phyloP scores from a whole-genome alignment of 2,797 vertebrate species.

The Pangasius mekongensis region DNA sequence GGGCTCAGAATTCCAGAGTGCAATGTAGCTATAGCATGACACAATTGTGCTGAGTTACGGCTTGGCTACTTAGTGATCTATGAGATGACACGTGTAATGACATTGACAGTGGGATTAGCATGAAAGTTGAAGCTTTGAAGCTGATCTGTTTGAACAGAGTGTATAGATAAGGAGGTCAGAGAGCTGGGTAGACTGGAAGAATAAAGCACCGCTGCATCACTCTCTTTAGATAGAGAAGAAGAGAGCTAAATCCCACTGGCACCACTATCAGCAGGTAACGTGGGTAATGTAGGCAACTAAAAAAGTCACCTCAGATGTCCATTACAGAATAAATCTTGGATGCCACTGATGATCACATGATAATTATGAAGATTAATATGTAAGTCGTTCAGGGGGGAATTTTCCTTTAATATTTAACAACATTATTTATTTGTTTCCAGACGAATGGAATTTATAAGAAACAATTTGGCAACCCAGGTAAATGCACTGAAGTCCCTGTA shows the following conservation, averaged over 20 bases:
- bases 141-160: not conserved
- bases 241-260: not conserved
- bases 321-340: not conserved
- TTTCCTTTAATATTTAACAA: not conserved
- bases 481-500: not conserved
- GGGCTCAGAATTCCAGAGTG: not conserved
- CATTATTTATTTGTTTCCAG: not conserved
- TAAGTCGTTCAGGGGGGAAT: not conserved
- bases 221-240: not conserved
- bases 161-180: not conserved
- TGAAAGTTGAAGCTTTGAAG: not conserved
- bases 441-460: not conserved
- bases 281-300: not conserved
- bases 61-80: not conserved
- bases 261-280: not conserved
- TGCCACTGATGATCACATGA: not conserved
- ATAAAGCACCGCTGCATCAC: not conserved
- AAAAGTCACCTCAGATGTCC: not conserved
- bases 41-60: not conserved
- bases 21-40: not conserved
- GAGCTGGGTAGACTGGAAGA: not conserved
- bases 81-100: not conserved
- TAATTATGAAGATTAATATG: not conserved
- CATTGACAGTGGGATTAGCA: not conserved
- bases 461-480: not conserved